Conservation (phyloP, 2,888 invertebrate species). For the Epicampocera succincta region DNA sequence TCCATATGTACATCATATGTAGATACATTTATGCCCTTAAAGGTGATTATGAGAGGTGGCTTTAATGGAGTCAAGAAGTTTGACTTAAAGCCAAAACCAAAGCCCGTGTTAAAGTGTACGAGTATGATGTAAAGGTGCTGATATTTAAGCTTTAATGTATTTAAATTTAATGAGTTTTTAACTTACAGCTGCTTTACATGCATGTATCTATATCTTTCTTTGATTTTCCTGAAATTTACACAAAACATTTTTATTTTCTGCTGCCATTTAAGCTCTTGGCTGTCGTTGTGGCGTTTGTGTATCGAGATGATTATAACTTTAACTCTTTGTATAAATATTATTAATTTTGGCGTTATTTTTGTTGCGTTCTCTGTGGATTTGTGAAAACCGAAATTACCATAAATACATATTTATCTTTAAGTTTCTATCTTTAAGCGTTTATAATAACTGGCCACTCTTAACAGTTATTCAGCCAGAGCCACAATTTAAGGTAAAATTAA, state of each 20-base stretch:
- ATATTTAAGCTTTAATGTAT: conserved; percentile 66
- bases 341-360: conserved; percentile 11
- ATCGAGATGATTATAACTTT: conserved; percentile 34
- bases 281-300: conserved; percentile 22
- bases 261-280: conserved; percentile 5
- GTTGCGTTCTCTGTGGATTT: background rate
- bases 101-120: conserved; percentile 38
- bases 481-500: too few species aligned
- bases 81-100: conserved; percentile 20
- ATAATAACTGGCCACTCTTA: background rate
- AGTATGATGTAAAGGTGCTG: conserved; percentile 65
- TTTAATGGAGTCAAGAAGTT: conserved; percentile 61
- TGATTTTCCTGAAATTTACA: conserved; percentile 1
- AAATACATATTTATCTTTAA: conserved; percentile 47
- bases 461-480: too few species aligned
- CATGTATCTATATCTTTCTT: conserved; percentile 1
- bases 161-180: conserved; percentile 68
- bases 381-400: conserved; percentile 36
- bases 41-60: conserved; percentile 57
- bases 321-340: background rate
- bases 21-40: conserved; percentile 42
- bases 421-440: conserved; percentile 57
- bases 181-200: conserved; percentile 65
- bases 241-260: conserved; percentile 7
- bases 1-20: background rate